Evolutionary conservation across 2,113 vertebrate genomes (phyloP), one percentile per base, ranked within the genome.

Genomic region (Donacobius atricapilla): DNA sequence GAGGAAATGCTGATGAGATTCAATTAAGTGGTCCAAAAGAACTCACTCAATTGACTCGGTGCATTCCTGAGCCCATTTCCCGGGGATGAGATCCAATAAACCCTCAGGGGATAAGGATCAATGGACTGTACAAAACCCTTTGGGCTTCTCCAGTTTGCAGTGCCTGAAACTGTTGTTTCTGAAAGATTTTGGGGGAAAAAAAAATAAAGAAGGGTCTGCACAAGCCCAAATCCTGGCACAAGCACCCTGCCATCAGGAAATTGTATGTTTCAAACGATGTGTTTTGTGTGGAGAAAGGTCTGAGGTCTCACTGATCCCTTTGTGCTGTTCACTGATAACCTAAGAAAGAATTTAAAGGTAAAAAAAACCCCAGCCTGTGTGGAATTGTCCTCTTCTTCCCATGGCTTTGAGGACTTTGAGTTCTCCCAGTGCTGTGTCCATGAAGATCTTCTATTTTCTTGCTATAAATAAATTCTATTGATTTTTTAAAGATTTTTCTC

Each of bases 351-450:
- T 63, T 75, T 71, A 28, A 75, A 64, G 66, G 28, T 39, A 8
- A 21, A 51, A 82, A 56, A 44, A 18, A n/a, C 0, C 1, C 8
- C 33, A 23, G 0, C 8, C 33, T 25, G 0, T 18, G 10, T 53
- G n/a, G 21, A 83, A 28, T 21, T 64, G n/a, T 15, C 24, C 7
- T 79, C 19, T 75, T 50, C 27, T 82, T 50, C 35, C 44, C 24
- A n/a, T 15, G 18, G 28, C 20, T n/a, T 13, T 81, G 9, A 54
- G 53, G 31, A 23, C 21, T 57, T 57, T 17, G 33, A 37, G 22
- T 18, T 89, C 19, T 50, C 17, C 12, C 15, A 15, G 11, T 31
- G 15, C 45, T 44, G 14, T 24, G 7, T 3, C 50, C 24, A 16
- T 24, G 19, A 40, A 65, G n/a, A 27, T 47, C 73, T 73, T 54